Conservation (phyloP, 2,888 invertebrate species). For the Bombylius discolor region DNA sequence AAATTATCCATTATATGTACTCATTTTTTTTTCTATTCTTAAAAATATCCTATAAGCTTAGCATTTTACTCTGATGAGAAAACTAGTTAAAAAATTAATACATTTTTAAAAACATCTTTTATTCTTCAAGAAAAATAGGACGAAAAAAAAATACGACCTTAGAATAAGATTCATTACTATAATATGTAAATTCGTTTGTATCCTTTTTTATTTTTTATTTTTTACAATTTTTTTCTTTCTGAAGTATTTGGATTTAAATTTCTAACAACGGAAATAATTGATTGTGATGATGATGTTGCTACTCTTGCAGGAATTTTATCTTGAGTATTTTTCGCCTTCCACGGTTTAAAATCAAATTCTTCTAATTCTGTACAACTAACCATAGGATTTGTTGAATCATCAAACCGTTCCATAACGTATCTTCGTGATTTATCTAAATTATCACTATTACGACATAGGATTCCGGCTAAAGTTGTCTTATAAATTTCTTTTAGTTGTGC, state of each 20-base stretch:
- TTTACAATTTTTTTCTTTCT: background rate
- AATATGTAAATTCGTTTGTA: too few species aligned
- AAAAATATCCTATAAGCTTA: too few species aligned
- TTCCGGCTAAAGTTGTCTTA: conserved; percentile 54
- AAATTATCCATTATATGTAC: too few species aligned
- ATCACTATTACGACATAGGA: conserved; percentile 68
- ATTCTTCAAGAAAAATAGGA: too few species aligned
- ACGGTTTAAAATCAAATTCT: conserved; percentile 43
- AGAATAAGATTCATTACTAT: too few species aligned
- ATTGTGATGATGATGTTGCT: background rate
- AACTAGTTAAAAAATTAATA: too few species aligned
- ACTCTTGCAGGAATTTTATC: background rate
- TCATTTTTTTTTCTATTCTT: too few species aligned
- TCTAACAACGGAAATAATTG: background rate
- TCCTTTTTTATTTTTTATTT: too few species aligned
- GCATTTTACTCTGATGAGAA: too few species aligned
- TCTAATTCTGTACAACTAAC: conserved; percentile 50
- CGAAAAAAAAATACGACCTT: too few species aligned
- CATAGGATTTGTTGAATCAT: conserved; percentile 43
- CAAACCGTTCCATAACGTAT: conserved; percentile 54
- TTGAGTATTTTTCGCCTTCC: conserved; percentile 36
- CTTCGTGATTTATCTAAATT: conserved; percentile 49
- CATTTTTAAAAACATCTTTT: too few species aligned
- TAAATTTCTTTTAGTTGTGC: conserved; percentile 71
- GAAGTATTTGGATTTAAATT: background rate